A percentile compares a stretch with the other conserved stretches of the same genome.
Evolutionary conservation across 2,113 vertebrate species (phyloP).

Genomic region (Ranitomeya variabilis): DNA sequence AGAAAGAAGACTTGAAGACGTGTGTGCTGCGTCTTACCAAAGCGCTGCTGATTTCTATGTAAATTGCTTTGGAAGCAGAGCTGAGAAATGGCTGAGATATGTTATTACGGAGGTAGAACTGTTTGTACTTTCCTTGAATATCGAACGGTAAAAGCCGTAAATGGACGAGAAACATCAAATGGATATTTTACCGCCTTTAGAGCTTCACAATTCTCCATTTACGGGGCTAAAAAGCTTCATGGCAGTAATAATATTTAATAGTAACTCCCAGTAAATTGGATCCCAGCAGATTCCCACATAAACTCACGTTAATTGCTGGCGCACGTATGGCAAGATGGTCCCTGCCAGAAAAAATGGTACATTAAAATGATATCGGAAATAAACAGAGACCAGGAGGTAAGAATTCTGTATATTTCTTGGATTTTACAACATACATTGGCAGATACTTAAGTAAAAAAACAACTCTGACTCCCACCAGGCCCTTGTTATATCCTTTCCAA

Average conservation of each 20-base stretch:
- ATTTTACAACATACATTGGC: neutral
- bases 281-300: slow-evolving; percentile 8
- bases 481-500: neutral
- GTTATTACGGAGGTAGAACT: neutral
- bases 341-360: neutral
- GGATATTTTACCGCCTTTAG: neutral
- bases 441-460: neutral
- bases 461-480: neutral
- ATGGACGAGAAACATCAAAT: neutral
- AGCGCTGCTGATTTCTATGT: neutral
- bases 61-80: neutral
- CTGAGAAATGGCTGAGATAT: neutral
- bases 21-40: neutral
- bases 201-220: neutral
- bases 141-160: neutral
- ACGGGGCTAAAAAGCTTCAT: neutral
- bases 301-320: slow-evolving; percentile 6
- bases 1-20: neutral
- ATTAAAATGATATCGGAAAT: neutral
- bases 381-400: neutral
- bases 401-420: neutral
- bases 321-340: neutral
- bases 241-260: neutral
- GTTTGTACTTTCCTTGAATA: neutral
- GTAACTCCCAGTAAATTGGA: neutral